Conservation (phyloP, 2,888 invertebrate genomes). For the Patella caerulea region DNA sequence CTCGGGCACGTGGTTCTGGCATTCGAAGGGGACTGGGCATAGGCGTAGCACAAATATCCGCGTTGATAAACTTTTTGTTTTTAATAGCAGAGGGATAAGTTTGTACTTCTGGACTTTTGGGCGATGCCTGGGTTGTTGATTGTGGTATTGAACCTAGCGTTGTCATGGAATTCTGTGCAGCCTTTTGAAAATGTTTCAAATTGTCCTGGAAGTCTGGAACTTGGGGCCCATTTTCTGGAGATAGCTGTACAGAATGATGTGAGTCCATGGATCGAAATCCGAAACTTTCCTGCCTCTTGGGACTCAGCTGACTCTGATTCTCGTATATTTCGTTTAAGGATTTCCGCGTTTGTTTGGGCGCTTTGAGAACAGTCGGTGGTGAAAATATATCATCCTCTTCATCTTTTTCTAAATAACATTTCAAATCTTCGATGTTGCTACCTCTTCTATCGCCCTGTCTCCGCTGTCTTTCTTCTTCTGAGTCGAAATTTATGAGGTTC, state of each 20-base stretch:
- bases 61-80: neutral
- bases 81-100: neutral
- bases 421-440: constrained; percentile 1
- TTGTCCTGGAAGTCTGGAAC: neutral
- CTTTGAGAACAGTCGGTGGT: neutral
- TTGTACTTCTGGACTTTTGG: neutral
- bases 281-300: neutral
- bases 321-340: neutral
- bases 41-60: neutral
- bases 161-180: neutral
- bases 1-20: constrained; percentile 16
- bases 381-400: neutral
- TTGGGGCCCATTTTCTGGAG: neutral
- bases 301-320: neutral
- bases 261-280: neutral
- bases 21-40: constrained; percentile 19
- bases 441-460: neutral
- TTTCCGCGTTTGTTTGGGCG: neutral
- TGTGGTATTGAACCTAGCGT: neutral
- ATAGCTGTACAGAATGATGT: neutral
- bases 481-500: neutral
- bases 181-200: constrained; percentile 1
- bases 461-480: neutral
- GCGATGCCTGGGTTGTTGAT: neutral
- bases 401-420: neutral